Evolutionary conservation across 2,113 vertebrate genomes (phyloP).

Genomic region (Atlantisia rogersi): DNA sequence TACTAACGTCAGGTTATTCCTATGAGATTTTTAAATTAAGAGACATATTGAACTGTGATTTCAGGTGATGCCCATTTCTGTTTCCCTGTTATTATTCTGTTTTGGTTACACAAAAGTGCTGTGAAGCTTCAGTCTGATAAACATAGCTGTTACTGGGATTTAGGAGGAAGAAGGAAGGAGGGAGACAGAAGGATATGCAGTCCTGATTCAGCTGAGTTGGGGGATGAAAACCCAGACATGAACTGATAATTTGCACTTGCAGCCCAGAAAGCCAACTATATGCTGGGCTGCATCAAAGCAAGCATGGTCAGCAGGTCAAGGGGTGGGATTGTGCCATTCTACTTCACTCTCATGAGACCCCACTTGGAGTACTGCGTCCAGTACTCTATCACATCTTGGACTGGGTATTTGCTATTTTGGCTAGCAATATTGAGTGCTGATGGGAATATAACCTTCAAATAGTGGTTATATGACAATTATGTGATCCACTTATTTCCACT

Average conservation of each 20-base stretch:
- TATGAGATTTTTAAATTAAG: background rate
- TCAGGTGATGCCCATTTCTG: background rate
- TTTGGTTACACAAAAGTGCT: background rate
- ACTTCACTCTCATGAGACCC: too few relatives aligned
- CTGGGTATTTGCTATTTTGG: background rate
- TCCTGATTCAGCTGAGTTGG: background rate
- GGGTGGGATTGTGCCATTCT: too few relatives aligned
- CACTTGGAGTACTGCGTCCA: too few relatives aligned
- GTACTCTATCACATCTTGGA: background rate
- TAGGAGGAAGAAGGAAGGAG: background rate
- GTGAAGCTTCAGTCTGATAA: background rate
- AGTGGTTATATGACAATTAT: background rate
- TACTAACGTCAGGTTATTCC: background rate
- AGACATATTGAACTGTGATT: background rate
- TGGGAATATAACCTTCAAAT: background rate
- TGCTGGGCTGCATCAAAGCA: too few relatives aligned
- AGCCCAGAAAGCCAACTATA: too few relatives aligned
- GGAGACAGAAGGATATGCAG: background rate
- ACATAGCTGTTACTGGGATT: background rate
- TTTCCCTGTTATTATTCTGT: background rate
- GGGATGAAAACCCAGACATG: background rate
- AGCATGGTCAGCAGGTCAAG: too few relatives aligned
- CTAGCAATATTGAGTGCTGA: background rate
- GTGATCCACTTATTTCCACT: background rate
- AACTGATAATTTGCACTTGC: accelerated